Percentiles rank a stretch among this genome's conserved stretches.
These are phyloP conservation scores for Leptatherina wallacei DNA, from an alignment of 2,797 vertebrate genomes.

Conservation along the genomic window DNA sequence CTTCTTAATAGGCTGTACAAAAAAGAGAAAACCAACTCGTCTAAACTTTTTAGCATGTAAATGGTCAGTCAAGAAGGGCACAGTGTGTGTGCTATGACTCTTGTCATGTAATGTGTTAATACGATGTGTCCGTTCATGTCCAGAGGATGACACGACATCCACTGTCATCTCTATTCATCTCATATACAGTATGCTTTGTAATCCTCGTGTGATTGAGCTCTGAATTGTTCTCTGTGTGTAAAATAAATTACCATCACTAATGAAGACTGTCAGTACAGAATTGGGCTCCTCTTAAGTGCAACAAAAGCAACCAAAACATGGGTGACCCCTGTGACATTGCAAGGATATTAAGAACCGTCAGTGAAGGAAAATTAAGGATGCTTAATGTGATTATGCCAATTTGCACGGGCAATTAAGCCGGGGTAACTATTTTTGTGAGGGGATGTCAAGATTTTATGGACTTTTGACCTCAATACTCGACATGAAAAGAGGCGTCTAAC, in stretches of 20 bases:
- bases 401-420: conserved; percentile 72
- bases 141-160: conserved; percentile 33
- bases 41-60: conserved; percentile 15
- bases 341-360: conserved; percentile 36
- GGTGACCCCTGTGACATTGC: conserved; percentile 60
- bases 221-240: conserved; percentile 62
- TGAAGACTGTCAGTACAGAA: conserved; percentile 65
- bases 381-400: conserved; percentile 81
- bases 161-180: conserved; percentile 57
- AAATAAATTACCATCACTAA: conserved; percentile 72
- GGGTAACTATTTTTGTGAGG: conserved; percentile 39
- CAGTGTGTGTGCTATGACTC: conserved; percentile 28
- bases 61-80: conserved; percentile 22
- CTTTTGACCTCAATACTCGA: conserved; percentile 65
- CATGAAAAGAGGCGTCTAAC: conserved; percentile 24
- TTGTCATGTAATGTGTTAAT: conserved; percentile 31
- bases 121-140: conserved; percentile 41
- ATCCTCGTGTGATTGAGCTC: conserved; percentile 69
- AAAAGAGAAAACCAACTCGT: not conserved
- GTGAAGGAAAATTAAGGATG: conserved; percentile 66
- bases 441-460: conserved; percentile 56
- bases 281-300: conserved; percentile 23
- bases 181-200: conserved; percentile 36
- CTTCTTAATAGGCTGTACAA: not conserved
- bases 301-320: conserved; percentile 61